Evolutionary conservation across 1,140 invertebrate genomes (phyloP), one percentile per base, ranked within the genome.

Genomic region (Zaprionus ornatus): DNA sequence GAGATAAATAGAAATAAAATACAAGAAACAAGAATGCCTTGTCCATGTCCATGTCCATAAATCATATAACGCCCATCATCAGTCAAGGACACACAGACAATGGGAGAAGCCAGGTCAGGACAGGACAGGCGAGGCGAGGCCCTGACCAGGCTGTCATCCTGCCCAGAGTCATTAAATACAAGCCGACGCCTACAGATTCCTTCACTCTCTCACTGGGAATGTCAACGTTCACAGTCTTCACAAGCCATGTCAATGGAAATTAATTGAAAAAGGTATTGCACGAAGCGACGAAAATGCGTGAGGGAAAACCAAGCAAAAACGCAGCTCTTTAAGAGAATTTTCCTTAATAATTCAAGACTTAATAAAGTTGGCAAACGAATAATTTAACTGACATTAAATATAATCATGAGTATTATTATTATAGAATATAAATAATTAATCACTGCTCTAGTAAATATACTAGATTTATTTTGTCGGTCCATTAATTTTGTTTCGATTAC

Each of bases 1-100:
- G 17, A 50, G 35, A 54, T 61, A 50, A 68, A 57, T 35, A 23
- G 48, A 42, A 74, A 54, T 45, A 45, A 45, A 57, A 55, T 29
- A 74, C 56, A 35, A 45, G n/a, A 45, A 45, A 54, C 45, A 60
- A 25, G 21, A 66, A 72, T 61, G 37, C 56, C 50, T 74, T 69
- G 25, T 55, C 80, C 48, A 61, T 48, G 40, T 52, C 23, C 50
- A n/a, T 40, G 17, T 54, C 50, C 82, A 85, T 85, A 86, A 85
- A 85, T 85, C 82, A 85, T 85, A 82, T 35, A 42, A 40, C 55
- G 67, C 63, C 63, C 82, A 85, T 86, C 82, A 85, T 85, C 82
- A 85, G 82, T 85, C 82, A 84, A 80, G 69, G 66, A 56, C 67
- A 64, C 35, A 64, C 59, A 42, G 66, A 76, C 72, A 71, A 70